A percentile compares a stretch with the other conserved stretches of the same genome.
These are phyloP conservation scores for Petroica traversi DNA, from an alignment of 2,113 vertebrate species.

Conservation along the genomic window DNA sequence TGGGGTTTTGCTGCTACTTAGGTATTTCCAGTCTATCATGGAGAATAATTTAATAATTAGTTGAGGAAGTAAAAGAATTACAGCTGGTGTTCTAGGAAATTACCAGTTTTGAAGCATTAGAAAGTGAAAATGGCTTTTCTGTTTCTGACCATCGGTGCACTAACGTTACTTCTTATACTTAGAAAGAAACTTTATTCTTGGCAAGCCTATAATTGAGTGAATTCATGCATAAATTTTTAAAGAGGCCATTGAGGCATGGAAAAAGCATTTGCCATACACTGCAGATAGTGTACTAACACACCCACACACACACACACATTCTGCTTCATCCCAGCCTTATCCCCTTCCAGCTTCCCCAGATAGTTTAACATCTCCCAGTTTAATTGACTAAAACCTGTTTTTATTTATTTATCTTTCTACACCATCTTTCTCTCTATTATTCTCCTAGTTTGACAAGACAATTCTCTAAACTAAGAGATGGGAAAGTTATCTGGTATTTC, in stretches of 20 bases:
- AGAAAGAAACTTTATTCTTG: not conserved
- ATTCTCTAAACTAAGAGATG: not conserved
- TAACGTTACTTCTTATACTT: not conserved
- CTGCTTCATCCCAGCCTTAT: not conserved
- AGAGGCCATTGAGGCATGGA: not conserved
- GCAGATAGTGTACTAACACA: not conserved
- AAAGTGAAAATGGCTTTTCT: not conserved
- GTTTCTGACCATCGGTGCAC: not conserved
- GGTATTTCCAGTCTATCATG: not conserved
- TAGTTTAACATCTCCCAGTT: not conserved
- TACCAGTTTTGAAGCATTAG: not conserved
- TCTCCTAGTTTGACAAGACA: not conserved
- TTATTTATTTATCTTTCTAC: not conserved
- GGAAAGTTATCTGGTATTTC: not conserved
- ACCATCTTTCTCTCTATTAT: not conserved
- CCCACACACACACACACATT: not conserved
- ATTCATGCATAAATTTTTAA: constrained; percentile 21
- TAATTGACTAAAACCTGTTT: not conserved
- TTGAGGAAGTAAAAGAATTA: not conserved
- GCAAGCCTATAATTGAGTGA: not conserved
- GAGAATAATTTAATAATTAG: not conserved
- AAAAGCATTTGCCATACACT: not conserved
- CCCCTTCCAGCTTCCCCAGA: not conserved
- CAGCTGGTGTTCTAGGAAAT: constrained; percentile 2
- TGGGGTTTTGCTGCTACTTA: fast-evolving